phyloP scores from a whole-genome alignment of 2,113 vertebrate species.

The Tympanuchus pallidicinctus region DNA sequence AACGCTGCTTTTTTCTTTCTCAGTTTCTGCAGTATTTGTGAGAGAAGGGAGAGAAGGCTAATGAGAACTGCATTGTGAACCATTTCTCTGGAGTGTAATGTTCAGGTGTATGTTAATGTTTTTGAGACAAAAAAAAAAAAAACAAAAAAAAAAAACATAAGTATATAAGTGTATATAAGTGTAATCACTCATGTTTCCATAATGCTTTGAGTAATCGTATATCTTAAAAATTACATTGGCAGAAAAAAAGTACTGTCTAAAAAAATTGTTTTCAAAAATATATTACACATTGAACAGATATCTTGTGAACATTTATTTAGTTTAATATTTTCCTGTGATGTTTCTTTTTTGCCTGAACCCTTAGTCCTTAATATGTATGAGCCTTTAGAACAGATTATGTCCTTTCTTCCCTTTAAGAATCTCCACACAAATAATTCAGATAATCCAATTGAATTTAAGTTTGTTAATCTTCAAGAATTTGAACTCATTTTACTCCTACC shows the following conservation, averaged over 20 bases:
- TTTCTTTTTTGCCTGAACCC: not conserved
- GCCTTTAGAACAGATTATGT: not conserved
- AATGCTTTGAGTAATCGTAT: not conserved
- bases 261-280: not conserved
- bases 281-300: not conserved
- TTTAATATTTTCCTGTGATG: not conserved
- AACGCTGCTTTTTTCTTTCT: not conserved
- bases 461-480: not conserved
- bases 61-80: not conserved
- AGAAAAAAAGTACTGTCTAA: not conserved
- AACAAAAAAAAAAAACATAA: too few species aligned
- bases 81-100: not conserved
- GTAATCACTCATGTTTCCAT: not conserved
- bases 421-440: not conserved
- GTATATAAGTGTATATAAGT: not conserved
- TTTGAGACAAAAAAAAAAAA: not conserved
- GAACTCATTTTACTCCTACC: not conserved
- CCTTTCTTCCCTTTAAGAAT: not conserved
- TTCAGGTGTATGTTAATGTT: slow-evolving; percentile 2
- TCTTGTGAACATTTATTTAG: not conserved
- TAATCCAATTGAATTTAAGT: not conserved
- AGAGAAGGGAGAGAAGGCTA: not conserved
- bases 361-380: not conserved
- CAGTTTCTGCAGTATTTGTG: not conserved
- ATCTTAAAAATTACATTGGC: not conserved